phyloP scores from a whole-genome alignment of 2,797 vertebrate genomes.

The Cossypha heuglini region DNA sequence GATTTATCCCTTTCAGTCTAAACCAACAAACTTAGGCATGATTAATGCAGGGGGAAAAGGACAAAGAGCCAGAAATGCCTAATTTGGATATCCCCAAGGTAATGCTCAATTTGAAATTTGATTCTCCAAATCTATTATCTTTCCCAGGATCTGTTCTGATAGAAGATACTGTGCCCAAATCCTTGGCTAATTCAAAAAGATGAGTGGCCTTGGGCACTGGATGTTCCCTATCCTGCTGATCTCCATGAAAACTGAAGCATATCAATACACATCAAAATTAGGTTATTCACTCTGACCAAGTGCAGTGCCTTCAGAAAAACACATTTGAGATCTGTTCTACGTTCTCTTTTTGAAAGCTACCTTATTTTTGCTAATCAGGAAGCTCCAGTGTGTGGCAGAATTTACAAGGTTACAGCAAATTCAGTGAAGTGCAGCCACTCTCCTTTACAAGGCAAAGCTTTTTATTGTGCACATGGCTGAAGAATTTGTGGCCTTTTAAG shows the following conservation, averaged over 20 bases:
- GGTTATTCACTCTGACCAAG: background rate
- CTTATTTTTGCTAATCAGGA: background rate
- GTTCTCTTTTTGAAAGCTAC: background rate
- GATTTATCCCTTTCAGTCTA: background rate
- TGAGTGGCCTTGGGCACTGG: background rate
- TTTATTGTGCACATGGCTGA: background rate
- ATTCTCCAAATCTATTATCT: background rate
- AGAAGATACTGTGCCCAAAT: background rate
- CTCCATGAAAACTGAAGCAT: background rate
- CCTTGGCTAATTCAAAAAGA: background rate
- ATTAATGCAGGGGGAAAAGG: background rate
- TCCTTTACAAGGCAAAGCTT: background rate
- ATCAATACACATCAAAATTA: background rate
- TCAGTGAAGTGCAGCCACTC: background rate
- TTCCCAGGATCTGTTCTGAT: background rate
- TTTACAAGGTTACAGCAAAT: background rate
- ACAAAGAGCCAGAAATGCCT: background rate
- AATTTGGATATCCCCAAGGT: background rate
- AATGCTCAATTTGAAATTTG: rapidly evolving
- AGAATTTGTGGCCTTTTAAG: background rate
- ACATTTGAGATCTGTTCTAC: background rate
- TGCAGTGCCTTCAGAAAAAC: background rate
- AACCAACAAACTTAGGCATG: background rate
- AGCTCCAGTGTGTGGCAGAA: background rate
- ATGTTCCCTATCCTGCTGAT: background rate